These are phyloP conservation scores for Propithecus coquereli DNA, from an alignment of 2,113 vertebrate genomes.

Conservation along the genomic window DNA sequence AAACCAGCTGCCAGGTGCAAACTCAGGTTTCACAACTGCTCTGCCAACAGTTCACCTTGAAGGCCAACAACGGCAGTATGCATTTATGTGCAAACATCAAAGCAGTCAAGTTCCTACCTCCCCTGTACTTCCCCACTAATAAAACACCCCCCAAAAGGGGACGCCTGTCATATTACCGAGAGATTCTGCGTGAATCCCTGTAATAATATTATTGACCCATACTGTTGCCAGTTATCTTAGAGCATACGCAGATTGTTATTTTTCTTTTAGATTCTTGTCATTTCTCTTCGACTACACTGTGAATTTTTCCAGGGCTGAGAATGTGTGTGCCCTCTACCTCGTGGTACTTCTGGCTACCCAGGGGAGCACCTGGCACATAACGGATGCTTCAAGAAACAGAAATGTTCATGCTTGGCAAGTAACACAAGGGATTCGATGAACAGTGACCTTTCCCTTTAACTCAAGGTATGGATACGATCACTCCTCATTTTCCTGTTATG, in stretches of 20 bases:
- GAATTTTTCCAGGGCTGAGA: not conserved
- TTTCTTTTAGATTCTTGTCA: not conserved
- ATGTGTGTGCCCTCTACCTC: too few relatives aligned
- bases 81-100: not conserved
- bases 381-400: not conserved
- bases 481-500: not conserved
- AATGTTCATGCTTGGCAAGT: not conserved
- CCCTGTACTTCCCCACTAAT: slow-evolving; percentile 44
- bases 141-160: not conserved
- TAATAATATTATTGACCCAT: not conserved
- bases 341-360: not conserved
- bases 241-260: too few relatives aligned
- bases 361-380: not conserved
- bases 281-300: not conserved
- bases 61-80: not conserved
- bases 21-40: not conserved
- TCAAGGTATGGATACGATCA: not conserved
- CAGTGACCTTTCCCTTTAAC: not conserved
- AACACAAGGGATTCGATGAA: not conserved
- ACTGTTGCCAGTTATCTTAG: not conserved
- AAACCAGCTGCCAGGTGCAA: not conserved
- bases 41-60: not conserved
- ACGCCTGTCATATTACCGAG: not conserved
- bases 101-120: slow-evolving; percentile 44
- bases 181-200: not conserved